phyloP scores from a whole-genome alignment of 2,113 vertebrate genomes.

The Myiagra hebetior region DNA sequence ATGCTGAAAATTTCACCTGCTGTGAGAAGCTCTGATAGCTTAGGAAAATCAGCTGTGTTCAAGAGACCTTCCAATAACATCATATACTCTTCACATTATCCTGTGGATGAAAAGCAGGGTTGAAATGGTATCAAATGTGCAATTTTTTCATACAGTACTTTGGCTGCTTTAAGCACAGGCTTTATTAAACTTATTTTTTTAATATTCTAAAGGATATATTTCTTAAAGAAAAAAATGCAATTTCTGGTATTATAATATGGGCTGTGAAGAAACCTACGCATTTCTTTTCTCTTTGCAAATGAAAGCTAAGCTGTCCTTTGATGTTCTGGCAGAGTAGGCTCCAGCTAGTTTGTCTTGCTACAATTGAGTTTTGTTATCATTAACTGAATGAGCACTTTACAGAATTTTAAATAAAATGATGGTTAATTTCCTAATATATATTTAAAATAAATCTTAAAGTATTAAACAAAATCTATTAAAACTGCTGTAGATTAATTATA shows the following conservation, averaged over 20 bases:
- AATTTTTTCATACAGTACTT: conserved; percentile 60
- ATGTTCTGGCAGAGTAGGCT: conserved; percentile 11
- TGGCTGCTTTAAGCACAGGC: conserved; percentile 65
- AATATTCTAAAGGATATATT: conserved; percentile 57
- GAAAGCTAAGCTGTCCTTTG: conserved; percentile 47
- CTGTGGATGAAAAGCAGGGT: conserved; percentile 57
- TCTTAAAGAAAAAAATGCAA: conserved; percentile 61
- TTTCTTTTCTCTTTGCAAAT: conserved; percentile 51
- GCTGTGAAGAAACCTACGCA: conserved; percentile 40
- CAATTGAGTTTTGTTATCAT: conserved; percentile 15
- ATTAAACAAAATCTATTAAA: conserved; percentile 25
- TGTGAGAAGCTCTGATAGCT: neutral
- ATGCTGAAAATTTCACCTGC: neutral
- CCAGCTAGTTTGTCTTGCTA: conserved; percentile 45
- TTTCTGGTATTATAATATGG: conserved; percentile 55
- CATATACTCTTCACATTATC: conserved; percentile 20
- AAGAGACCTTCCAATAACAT: conserved; percentile 5
- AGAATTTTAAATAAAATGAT: conserved; percentile 21
- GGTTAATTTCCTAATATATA: conserved; percentile 48
- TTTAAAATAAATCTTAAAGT: conserved; percentile 38
- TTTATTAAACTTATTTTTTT: conserved; percentile 69
- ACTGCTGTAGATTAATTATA: conserved; percentile 23
- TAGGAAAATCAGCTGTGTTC: conserved; percentile 21
- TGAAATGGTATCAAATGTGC: conserved; percentile 51
- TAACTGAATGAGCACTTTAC: conserved; percentile 54